Percentiles rank a stretch among this genome's conserved stretches.
Conservation (phyloP, 2,888 invertebrate genomes). For the Habroteleia sp. region DNA sequence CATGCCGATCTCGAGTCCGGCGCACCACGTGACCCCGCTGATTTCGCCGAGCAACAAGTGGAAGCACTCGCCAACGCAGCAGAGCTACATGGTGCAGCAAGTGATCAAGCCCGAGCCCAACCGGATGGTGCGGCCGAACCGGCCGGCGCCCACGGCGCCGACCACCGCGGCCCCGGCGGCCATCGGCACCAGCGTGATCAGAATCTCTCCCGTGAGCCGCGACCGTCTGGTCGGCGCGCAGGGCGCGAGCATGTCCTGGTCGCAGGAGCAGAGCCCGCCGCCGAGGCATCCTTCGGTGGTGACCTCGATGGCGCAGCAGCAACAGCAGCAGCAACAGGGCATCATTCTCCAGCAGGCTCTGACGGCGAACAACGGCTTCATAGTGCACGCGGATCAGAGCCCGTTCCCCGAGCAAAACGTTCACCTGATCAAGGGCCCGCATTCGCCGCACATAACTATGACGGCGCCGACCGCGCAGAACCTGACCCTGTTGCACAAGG, state of each 20-base stretch:
- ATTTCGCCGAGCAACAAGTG: conserved; percentile 78
- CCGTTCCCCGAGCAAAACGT: conserved; percentile 71
- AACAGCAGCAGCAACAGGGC: conserved; percentile 75
- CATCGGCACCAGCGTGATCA: conserved; percentile 88
- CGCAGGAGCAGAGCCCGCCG: conserved; percentile 77
- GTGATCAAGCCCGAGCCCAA: conserved; percentile 85
- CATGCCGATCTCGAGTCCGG: conserved; percentile 92
- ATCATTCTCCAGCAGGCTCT: conserved; percentile 82
- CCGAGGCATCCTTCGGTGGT: conserved; percentile 78
- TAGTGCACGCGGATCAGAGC: conserved; percentile 68
- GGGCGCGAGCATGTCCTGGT: conserved; percentile 73
- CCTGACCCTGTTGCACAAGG: conserved; percentile 73
- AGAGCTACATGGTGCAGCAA: conserved; percentile 80
- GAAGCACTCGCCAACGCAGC: conserved; percentile 81
- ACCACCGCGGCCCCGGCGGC: conserved; percentile 71
- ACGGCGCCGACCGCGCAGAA: conserved; percentile 72
- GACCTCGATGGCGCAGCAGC: conserved; percentile 76
- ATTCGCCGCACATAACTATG: conserved; percentile 73
- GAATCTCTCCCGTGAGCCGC: conserved; percentile 88
- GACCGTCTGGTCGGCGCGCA: conserved; percentile 69
- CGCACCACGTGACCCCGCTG: conserved; percentile 81
- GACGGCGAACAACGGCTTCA: conserved; percentile 78
- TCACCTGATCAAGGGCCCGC: conserved; percentile 72
- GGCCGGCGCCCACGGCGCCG: conserved; percentile 79
- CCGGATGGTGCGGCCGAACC: conserved; percentile 84